Evolutionary conservation across 1,140 invertebrate species (phyloP).

Genomic region (Globodera ellingtonae): DNA sequence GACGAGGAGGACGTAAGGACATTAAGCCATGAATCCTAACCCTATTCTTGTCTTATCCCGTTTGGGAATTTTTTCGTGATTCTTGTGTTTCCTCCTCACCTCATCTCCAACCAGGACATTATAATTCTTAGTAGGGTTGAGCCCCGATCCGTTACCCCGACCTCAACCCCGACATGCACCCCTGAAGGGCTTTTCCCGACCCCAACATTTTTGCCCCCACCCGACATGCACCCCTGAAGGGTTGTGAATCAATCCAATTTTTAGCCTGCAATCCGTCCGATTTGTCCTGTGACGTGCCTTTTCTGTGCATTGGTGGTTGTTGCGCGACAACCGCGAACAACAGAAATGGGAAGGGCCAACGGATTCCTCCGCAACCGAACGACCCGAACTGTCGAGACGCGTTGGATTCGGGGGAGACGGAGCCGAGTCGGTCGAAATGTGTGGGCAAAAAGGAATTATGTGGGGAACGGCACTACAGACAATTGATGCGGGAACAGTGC

Average conservation of each 20-base stretch:
- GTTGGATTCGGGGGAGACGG: slow-evolving; percentile 19
- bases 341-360: slow-evolving; percentile 19
- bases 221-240: not conserved
- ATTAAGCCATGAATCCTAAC: not conserved
- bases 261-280: slow-evolving; percentile 5
- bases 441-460: slow-evolving; percentile 9
- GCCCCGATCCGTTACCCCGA: not conserved
- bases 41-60: not conserved
- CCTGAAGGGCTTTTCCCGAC: too few relatives aligned
- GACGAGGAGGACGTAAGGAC: not conserved
- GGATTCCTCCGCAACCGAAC: slow-evolving; percentile 12
- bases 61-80: not conserved
- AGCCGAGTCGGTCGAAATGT: slow-evolving; percentile 19
- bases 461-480: slow-evolving; percentile 3
- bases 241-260: not conserved
- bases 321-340: slow-evolving; percentile 1
- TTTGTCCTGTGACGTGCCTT: slow-evolving; percentile 1
- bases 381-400: slow-evolving; percentile 27
- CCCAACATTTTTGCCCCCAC: too few relatives aligned
- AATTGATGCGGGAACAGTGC: slow-evolving; percentile 31
- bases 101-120: not conserved
- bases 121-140: not conserved
- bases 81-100: not conserved
- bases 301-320: not conserved
- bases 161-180: too few relatives aligned